These are phyloP conservation scores for Meteorus sp. DNA, from an alignment of 1,140 invertebrate genomes.

Conservation along the genomic window DNA sequence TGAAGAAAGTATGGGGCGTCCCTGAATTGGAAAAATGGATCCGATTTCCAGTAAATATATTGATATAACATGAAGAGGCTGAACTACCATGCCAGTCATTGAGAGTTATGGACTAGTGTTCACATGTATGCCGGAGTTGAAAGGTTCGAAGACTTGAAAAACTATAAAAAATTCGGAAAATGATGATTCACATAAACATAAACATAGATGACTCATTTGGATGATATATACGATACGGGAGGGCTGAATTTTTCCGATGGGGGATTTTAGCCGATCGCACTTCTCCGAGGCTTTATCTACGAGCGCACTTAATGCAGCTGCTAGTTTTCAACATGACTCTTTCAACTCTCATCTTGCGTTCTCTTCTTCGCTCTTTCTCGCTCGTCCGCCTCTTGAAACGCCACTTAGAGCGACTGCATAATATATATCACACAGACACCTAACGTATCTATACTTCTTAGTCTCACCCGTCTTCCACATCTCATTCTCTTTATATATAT, in stretches of 20 bases:
- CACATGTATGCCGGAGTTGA: no score
- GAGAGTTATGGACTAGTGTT: no score
- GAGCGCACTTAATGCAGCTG: conserved; percentile 58
- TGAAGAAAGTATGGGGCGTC: conserved; percentile 18
- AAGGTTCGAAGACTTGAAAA: neutral
- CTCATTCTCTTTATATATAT: no score
- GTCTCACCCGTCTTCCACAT: no score
- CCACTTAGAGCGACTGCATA: conserved; percentile 50
- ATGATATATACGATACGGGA: conserved; percentile 12
- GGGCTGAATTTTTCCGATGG: conserved; percentile 9
- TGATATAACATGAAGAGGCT: neutral
- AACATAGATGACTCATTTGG: conserved; percentile 10
- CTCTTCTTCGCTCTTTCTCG: conserved; percentile 26
- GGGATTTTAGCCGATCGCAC: conserved; percentile 23
- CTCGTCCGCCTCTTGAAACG: conserved; percentile 31
- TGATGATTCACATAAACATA: no score
- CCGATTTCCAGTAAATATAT: conserved; percentile 33
- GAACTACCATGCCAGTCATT: neutral
- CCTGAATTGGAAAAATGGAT: conserved; percentile 33
- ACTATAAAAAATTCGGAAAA: conserved; percentile 11
- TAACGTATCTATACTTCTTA: conserved; percentile 21
- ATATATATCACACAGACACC: conserved; percentile 40
- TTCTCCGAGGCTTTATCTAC: conserved; percentile 53
- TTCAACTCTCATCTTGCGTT: conserved; percentile 38
- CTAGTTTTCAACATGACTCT: no score